Conservation (phyloP, 2,888 invertebrate species). For the Drosophila falleni region DNA sequence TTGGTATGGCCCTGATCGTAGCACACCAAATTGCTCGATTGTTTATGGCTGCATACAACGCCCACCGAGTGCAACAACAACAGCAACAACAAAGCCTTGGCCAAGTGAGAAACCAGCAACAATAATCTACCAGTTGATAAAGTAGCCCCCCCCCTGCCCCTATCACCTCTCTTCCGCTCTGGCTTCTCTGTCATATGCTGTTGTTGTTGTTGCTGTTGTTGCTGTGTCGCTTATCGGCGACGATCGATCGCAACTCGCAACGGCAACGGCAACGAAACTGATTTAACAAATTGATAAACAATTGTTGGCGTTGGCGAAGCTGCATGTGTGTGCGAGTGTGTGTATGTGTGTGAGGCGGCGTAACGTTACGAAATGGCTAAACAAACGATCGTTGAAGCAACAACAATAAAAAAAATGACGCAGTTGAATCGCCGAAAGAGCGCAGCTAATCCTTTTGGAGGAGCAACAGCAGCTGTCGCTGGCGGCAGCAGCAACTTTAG, state of each 20-base stretch:
- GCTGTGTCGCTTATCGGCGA: conserved; percentile 72
- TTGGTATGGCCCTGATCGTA: conserved; percentile 11
- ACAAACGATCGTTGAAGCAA: conserved; percentile 72
- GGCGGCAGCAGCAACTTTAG: conserved; percentile 46
- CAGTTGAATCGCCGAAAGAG: conserved; percentile 30
- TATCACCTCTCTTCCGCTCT: neutral
- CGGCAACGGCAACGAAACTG: conserved; percentile 64
- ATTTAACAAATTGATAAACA: conserved; percentile 82
- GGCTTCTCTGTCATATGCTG: conserved; percentile 15
- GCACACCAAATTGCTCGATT: conserved; percentile 80
- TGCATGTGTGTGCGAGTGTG: conserved; percentile 31
- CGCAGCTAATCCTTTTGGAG: conserved; percentile 58
- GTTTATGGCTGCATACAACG: conserved; percentile 82
- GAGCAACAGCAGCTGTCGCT: conserved; percentile 47
- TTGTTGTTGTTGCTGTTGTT: conserved; percentile 41
- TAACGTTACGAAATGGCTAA: conserved; percentile 80
- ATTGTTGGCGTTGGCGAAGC: conserved; percentile 77
- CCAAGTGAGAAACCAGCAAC: conserved; percentile 82
- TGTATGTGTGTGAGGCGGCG: conserved; percentile 60
- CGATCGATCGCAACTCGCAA: conserved; percentile 71
- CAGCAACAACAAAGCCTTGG: conserved; percentile 48
- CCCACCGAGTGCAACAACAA: conserved; percentile 66
- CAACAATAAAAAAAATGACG: conserved; percentile 65
- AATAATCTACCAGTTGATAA: conserved; percentile 79
- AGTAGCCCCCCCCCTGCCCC: conserved; percentile 34